Conservation (phyloP, 2,113 vertebrate genomes). For the Lepus americanus region DNA sequence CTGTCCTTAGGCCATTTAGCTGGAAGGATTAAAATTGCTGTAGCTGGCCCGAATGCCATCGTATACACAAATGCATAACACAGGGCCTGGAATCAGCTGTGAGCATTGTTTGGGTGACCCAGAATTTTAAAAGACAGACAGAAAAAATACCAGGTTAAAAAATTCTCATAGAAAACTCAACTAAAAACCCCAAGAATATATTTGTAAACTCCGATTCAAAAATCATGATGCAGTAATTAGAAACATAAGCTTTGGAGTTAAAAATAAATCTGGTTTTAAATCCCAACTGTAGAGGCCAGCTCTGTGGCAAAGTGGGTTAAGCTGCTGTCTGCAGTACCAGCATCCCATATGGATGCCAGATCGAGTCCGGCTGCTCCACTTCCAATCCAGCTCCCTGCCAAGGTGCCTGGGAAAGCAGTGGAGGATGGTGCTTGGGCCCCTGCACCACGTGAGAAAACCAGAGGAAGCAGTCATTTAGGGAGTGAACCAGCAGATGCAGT, state of each 20-base stretch:
- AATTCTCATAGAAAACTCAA: not conserved
- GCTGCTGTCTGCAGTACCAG: no score
- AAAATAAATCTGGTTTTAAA: slow-evolving; percentile 38
- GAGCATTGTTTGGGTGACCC: not conserved
- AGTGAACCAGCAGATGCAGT: no score
- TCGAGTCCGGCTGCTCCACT: no score
- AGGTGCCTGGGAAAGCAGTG: no score
- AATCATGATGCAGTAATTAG: not conserved
- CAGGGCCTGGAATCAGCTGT: not conserved
- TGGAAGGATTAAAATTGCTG: not conserved
- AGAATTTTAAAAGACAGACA: slow-evolving; percentile 15
- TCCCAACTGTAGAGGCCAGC: not conserved
- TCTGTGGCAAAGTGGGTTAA: no score
- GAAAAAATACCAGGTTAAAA: not conserved
- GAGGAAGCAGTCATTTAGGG: no score
- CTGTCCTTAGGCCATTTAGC: not conserved
- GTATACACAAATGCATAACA: not conserved
- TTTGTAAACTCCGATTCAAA: slow-evolving; percentile 9
- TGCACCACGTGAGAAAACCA: no score
- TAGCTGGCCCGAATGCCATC: not conserved
- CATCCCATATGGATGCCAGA: no score
- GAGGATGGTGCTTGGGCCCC: no score
- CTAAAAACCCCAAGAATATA: not conserved
- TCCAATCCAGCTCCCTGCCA: no score
- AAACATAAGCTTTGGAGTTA: not conserved